phyloP scores from a whole-genome alignment of 2,888 invertebrate species.

The Philereme transversata region DNA sequence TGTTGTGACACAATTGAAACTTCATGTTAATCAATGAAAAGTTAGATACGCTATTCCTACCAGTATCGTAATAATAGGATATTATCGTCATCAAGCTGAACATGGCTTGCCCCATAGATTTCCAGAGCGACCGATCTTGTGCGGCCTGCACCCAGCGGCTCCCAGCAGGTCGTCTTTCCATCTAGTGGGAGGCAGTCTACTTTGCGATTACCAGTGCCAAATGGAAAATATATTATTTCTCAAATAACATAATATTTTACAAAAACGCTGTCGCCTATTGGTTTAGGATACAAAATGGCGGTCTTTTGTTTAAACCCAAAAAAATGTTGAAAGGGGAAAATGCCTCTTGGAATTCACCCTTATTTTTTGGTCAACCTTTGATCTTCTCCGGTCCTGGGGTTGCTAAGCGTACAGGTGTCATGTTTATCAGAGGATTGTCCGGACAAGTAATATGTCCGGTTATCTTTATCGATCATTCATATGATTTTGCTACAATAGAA shows the following conservation, averaged over 20 bases:
- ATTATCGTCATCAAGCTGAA: too few relatives aligned
- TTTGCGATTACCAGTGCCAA: too few relatives aligned
- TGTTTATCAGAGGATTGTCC: conserved; percentile 1
- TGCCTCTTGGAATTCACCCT: conserved; percentile 44
- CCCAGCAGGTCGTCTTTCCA: too few relatives aligned
- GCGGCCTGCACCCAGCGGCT: too few relatives aligned
- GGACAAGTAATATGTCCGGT: not conserved
- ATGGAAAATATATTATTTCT: too few relatives aligned
- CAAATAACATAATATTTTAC: conserved; percentile 26
- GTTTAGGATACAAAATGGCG: conserved; percentile 21
- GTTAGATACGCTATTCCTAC: too few relatives aligned
- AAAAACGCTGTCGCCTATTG: conserved; percentile 19
- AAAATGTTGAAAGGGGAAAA: conserved; percentile 40
- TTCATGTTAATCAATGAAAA: too few relatives aligned
- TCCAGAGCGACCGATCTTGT: too few relatives aligned
- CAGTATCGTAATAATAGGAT: too few relatives aligned
- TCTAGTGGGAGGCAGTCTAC: too few relatives aligned
- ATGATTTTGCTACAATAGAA: not conserved
- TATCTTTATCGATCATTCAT: not conserved
- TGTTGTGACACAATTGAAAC: too few relatives aligned
- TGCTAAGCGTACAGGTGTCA: conserved; percentile 31
- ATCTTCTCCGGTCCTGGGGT: conserved; percentile 38
- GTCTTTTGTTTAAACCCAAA: conserved; percentile 37
- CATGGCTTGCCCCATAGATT: too few relatives aligned
- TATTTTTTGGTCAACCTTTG: conserved; percentile 53